Conservation (phyloP, 2,888 invertebrate species). For the Apodemia duryi region DNA sequence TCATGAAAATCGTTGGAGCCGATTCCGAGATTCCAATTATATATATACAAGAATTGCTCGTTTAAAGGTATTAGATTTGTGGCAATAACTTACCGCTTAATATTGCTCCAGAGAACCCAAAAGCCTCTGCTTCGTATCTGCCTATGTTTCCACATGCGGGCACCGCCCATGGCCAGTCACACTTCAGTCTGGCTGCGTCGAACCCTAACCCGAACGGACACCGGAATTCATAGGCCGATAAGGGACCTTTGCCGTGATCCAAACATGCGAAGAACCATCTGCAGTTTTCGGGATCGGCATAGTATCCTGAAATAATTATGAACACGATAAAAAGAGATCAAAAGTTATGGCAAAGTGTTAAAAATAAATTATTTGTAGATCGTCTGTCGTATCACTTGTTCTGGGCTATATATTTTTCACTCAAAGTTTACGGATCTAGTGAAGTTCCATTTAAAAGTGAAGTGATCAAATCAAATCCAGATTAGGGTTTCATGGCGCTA, state of each 20-base stretch:
- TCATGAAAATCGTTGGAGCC: no score
- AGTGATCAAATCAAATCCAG: no score
- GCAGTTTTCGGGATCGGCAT: constrained; percentile 89
- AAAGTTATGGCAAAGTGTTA: no score
- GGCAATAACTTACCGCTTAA: constrained; percentile 51
- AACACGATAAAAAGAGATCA: background rate
- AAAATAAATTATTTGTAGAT: no score
- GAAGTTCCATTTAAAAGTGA: no score
- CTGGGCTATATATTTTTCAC: no score
- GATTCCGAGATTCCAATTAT: no score
- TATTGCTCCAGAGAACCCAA: constrained; percentile 62
- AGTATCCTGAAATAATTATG: constrained; percentile 80
- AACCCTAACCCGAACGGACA: constrained; percentile 90
- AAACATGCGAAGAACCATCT: constrained; percentile 91
- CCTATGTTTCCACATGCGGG: constrained; percentile 80
- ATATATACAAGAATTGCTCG: no score
- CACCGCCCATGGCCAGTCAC: constrained; percentile 91
- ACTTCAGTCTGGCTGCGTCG: constrained; percentile 83
- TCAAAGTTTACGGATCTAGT: no score
- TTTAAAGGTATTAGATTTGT: no score
- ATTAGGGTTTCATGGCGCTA: no score
- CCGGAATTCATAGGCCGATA: constrained; percentile 88
- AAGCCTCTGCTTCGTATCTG: constrained; percentile 72
- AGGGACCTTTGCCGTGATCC: constrained; percentile 82
- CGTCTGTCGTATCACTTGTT: no score